Evolutionary conservation across 2,797 vertebrate species (phyloP).

Genomic region (Chaunax sp.): DNA sequence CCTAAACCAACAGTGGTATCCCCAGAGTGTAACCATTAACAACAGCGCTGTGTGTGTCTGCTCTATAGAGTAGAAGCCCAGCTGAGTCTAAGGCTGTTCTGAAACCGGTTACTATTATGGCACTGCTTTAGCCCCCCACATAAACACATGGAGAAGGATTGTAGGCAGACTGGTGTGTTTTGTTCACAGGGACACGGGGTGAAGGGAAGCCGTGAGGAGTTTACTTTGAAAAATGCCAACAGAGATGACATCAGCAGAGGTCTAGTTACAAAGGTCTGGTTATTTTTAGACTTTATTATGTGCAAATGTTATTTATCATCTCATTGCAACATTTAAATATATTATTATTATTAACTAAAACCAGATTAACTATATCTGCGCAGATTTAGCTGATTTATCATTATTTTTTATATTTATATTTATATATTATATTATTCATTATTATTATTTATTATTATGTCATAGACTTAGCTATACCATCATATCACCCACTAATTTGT

Average conservation of each 20-base stretch:
- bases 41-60: conserved; percentile 46
- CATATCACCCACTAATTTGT: too few species aligned
- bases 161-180: conserved; percentile 55
- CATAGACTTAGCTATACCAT: too few species aligned
- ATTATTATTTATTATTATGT: too few species aligned
- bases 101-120: conserved; percentile 56
- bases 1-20: conserved; percentile 61
- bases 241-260: conserved; percentile 49
- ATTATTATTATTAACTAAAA: too few species aligned
- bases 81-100: conserved; percentile 49
- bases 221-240: conserved; percentile 49
- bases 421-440: too few species aligned
- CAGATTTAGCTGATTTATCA: too few species aligned
- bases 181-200: conserved; percentile 39
- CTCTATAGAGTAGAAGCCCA: conserved; percentile 54
- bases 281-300: too few species aligned
- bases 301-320: too few species aligned
- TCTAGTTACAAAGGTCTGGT: too few species aligned
- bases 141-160: conserved; percentile 58
- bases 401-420: too few species aligned
- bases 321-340: too few species aligned
- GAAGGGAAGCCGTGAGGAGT: conserved; percentile 30
- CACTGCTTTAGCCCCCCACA: conserved; percentile 54
- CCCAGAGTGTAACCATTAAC: conserved; percentile 53
- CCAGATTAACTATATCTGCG: too few species aligned